Base-by-base conservation (phyloP, 37 sponge, comb jelly and placozoan species). In the Crambe crambe region DNA sequence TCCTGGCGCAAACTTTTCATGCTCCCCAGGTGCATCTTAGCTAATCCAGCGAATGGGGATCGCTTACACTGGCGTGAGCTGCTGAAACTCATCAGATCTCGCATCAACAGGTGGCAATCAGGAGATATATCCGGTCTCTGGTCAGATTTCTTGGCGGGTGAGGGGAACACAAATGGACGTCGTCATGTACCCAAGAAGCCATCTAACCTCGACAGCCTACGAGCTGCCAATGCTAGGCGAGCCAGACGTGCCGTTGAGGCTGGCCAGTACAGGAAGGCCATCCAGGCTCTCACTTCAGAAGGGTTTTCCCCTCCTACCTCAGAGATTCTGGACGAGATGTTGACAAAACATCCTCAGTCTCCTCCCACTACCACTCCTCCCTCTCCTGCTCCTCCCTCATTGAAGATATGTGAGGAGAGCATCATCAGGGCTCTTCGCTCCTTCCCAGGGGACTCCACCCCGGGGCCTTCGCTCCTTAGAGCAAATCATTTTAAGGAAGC, bases 361-460 rank as follows among this genome's bases (percentile, higher is more conserved):
- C 32, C 51, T n/a, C 58, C 58, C 29, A 70, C 58, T 6, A 23
- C 8, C 3, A 58, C 25, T 58, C 59, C 59, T 58, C 58, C 68
- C 18, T 37, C 27, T 17, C 70, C 58, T 40, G 22, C 69, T 38
- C 80, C 80, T 15, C 54, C 57, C 25, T 36, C 38, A 29, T 1
- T 47, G 6, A 31, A 17, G 20, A 39, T 67, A 15, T 37, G 30
- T 20, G 76, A 73, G 31, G 5, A 32, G 4, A 38, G 8, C 8
- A 68, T 78, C 31, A 12, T 43, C 6, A 51, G 17, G 25, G 21
- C 59, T 2, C 3, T 58, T 23, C 21, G 59, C 26, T 66, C 47
- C 36, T 80, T 80, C 58, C 80, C 80, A 12, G 68, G 31, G 10
- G 80, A 58, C 15, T 54, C 80, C 29, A 37, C 59, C 58, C 80